Evolutionary conservation across 1,140 invertebrate genomes (phyloP), one percentile per base, ranked within the genome.

Genomic region (Lordiphosa stackelbergi): DNA sequence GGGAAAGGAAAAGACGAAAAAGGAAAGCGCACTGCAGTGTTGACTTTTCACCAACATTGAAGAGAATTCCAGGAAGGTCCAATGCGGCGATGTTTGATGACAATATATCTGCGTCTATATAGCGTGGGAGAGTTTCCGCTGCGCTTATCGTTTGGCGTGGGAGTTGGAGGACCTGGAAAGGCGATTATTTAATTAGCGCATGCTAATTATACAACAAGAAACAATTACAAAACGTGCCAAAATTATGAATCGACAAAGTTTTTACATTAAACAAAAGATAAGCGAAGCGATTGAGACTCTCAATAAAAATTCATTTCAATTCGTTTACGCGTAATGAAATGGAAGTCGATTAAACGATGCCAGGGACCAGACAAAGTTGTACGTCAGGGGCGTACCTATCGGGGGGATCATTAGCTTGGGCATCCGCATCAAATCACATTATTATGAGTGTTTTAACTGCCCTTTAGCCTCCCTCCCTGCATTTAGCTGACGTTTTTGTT

Each of bases 281-380:
- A 77, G 58, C 56, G 43, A 13, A 43, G 41, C 53, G 38, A 64
- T 47, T 62, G 24, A 10, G 38, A 48, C 13, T 74, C 52, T 73
- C 62, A 74, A 85, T 85, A 84, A 85, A 84, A 79, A 85, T 79
- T 85, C 70, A 85, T 85, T 84, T 84, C 73, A 83, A 79, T 84
- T 84, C 73, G 69, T 85, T 85, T 74, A 78, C 70, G 69, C 73
- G 73, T 78, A 83, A 83, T 84, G 78, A 78, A 78, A 84, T 83
- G 73, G 78, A 84, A 84, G 73, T 84, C 78, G 59, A 72, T 72
- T 77, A 81, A 73, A 79, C 60, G 77, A 52, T 28, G 62, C 53
- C 24, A n/a, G 31, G n/a, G 31, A 28, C 54, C 28, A 48, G 71
- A 79, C 75, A 79, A 79, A 68, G 75, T 83, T 81, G 75, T 77